Base-by-base conservation (phyloP, 23 tunicate species). In the Clavelina lepadiformis region DNA sequence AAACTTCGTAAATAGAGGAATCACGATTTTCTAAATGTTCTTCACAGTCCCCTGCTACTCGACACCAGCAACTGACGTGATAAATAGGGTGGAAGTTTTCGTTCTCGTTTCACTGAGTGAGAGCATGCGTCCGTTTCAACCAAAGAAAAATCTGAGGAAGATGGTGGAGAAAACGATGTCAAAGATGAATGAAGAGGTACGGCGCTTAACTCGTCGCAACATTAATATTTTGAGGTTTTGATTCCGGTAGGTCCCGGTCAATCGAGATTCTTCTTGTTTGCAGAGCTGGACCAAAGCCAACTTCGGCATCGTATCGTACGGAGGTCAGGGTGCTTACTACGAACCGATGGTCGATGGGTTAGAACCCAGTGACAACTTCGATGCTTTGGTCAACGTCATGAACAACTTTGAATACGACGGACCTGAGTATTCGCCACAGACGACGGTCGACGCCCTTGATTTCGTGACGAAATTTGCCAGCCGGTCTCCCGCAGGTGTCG, bases 221-320 rank as follows among this genome's bases (percentile, higher is more conserved):
- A n/a, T n/a, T n/a, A n/a, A n/a, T n/a, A n/a, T n/a, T n/a, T n/a
- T n/a, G n/a, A n/a, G n/a, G n/a, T n/a, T n/a, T n/a, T n/a, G n/a
- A n/a, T n/a, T n/a, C n/a, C n/a, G n/a, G n/a, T n/a, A n/a, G n/a
- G n/a, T n/a, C n/a, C n/a, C n/a, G n/a, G n/a, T n/a, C n/a, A n/a
- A n/a, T n/a, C n/a, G 49, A 41, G 15, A 8, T 41, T 8, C 49
- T 41, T 41, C 11, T 41, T 41, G 49, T 29, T 37, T 63, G 3
- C 50, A 63, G 69, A 51, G 69, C 18, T 63, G 37, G 69, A 20
- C 69, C 57, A 27, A 66, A 28, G 46, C 72, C 34, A 47, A 66
- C 15, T 21, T 66, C 57, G 72, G 72, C 19, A 28, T 66, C 22
- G 57, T 66, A 7, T 26, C 72, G 18, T 66, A 66, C 44, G 72